Evolutionary conservation across 2,113 vertebrate species (phyloP).

Genomic region (Brachionichthys hirsutus): DNA sequence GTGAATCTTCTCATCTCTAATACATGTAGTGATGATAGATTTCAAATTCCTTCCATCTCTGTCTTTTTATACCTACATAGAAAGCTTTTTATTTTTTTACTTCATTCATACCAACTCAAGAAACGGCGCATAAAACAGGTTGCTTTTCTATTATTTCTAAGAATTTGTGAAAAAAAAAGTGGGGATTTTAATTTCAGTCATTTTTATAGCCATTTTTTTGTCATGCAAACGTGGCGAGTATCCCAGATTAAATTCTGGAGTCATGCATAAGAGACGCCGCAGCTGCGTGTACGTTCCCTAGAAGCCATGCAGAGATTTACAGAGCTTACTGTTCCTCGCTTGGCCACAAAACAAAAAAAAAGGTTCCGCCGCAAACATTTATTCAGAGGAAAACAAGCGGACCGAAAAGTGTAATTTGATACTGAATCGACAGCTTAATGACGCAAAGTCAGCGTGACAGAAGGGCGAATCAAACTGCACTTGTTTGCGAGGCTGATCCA

Average conservation of each 20-base stretch:
- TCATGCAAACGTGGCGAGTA: constrained; percentile 9
- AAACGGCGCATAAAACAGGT: constrained; percentile 4
- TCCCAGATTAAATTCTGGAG: constrained; percentile 26
- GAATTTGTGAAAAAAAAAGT: background rate
- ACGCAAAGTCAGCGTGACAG: constrained; percentile 18
- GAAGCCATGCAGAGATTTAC: constrained; percentile 7
- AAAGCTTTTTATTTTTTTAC: too few relatives aligned
- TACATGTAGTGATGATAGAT: constrained; percentile 3
- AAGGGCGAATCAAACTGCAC: constrained; percentile 39
- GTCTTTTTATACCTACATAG: too few relatives aligned
- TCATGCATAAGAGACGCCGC: constrained; percentile 8
- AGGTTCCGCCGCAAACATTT: constrained; percentile 9
- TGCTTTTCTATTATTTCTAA: background rate
- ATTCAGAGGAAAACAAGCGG: constrained; percentile 9
- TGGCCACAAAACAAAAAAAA: constrained; percentile 11
- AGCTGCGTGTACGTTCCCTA: constrained; percentile 5
- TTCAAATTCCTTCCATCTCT: constrained; percentile 2
- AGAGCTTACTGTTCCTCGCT: background rate
- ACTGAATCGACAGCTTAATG: constrained; percentile 42
- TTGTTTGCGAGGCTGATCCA: constrained; percentile 46
- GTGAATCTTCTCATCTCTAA: constrained; percentile 27
- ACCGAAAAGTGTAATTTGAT: constrained; percentile 12
- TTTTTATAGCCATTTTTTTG: constrained; percentile 24
- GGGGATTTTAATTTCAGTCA: background rate
- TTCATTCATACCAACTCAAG: background rate